These are phyloP conservation scores for Sebastes kiyomatsui DNA, from an alignment of 2,797 vertebrate genomes.

Conservation along the genomic window DNA sequence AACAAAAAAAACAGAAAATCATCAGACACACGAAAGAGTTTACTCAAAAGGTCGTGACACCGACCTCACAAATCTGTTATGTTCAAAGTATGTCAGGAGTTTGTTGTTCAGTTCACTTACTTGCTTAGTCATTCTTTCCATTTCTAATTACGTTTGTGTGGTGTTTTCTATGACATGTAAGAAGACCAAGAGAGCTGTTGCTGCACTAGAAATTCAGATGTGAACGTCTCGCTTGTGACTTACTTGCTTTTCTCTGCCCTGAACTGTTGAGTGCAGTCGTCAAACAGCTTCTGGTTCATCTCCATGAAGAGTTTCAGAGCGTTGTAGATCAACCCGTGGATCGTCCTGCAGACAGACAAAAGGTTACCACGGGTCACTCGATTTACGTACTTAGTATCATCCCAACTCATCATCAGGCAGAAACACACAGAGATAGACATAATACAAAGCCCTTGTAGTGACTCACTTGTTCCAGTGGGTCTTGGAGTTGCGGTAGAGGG, in stretches of 20 bases:
- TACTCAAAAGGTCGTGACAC: background rate
- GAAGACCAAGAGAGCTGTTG: background rate
- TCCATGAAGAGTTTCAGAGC: constrained; percentile 99
- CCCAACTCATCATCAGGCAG: background rate
- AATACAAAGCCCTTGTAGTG: background rate
- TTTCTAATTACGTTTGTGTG: background rate
- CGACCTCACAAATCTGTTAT: background rate
- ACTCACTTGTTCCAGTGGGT: constrained; percentile 99
- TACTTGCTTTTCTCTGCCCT: constrained; percentile 99
- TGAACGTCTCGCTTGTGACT: constrained; percentile 44
- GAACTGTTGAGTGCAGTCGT: constrained; percentile 99
- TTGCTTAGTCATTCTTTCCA: background rate
- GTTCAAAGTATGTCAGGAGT: background rate
- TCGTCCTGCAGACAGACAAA: constrained; percentile 85
- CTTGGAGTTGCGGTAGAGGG: constrained; percentile 97
- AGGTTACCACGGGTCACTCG: background rate
- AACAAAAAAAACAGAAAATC: constrained; percentile 4
- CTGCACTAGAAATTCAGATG: background rate
- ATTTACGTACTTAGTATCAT: background rate
- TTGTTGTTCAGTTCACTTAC: background rate
- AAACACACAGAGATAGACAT: background rate
- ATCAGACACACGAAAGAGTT: background rate
- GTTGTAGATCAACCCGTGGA: constrained; percentile 98
- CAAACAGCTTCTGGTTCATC: constrained; percentile 99
- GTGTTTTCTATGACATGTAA: background rate